Evolutionary conservation across 2,797 vertebrate genomes (phyloP).

Genomic region (Darevskia nairensis): DNA sequence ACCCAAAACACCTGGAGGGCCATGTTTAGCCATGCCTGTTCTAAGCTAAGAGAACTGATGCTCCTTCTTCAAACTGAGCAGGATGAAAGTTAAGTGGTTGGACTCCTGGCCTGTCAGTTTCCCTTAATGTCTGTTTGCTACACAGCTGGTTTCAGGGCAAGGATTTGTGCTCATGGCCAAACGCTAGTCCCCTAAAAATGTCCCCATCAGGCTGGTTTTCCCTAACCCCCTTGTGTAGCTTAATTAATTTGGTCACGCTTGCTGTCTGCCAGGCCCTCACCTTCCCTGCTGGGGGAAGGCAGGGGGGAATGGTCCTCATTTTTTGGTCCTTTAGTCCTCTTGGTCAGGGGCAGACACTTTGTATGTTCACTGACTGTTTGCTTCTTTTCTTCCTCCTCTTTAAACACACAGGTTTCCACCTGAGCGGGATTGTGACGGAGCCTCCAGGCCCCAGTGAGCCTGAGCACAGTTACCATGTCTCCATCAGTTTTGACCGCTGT

Average conservation of each 20-base stretch:
- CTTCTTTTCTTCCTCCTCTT: not conserved
- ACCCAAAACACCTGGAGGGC: too few species aligned
- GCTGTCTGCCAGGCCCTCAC: not conserved
- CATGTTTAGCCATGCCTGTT: too few species aligned
- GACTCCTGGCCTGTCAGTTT: not conserved
- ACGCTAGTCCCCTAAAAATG: not conserved
- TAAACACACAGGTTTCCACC: conserved; percentile 71
- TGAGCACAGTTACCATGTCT: conserved; percentile 73
- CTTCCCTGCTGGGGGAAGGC: not conserved
- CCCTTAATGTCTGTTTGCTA: not conserved
- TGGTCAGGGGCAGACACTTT: not conserved
- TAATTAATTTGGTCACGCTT: not conserved
- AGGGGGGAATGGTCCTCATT: too few species aligned
- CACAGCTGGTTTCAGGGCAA: not conserved
- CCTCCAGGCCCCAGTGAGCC: conserved; percentile 61
- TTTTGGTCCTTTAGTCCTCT: not conserved
- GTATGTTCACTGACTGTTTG: not conserved
- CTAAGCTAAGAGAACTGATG: too few species aligned
- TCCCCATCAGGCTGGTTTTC: too few species aligned
- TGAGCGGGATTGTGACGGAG: conserved; percentile 75
- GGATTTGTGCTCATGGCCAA: not conserved
- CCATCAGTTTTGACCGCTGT: conserved; percentile 80
- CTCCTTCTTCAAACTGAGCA: not conserved
- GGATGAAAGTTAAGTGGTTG: not conserved
- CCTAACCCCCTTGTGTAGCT: not conserved